phyloP scores from a whole-genome alignment of 1,140 invertebrate genomes.

The Drosophila melanica region DNA sequence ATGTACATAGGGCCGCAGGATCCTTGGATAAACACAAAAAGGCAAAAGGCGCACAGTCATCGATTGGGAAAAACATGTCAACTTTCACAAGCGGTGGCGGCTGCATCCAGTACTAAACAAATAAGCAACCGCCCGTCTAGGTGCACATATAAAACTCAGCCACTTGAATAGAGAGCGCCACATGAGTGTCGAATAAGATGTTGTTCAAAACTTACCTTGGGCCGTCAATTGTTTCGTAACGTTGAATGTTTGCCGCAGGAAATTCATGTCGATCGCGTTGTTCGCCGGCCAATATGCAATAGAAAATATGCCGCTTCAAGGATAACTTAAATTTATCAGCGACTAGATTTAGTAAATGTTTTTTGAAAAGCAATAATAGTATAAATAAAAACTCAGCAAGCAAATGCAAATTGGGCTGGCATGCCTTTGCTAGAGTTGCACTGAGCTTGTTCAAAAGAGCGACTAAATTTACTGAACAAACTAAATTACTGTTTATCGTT shows the following conservation, averaged over 20 bases:
- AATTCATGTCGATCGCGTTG: slow-evolving; percentile 64
- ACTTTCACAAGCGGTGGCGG: neutral
- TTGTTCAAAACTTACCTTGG: slow-evolving; percentile 54
- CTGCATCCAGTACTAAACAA: neutral
- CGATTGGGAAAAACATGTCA: slow-evolving; percentile 2
- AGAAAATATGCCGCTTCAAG: neutral
- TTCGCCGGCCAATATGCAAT: neutral
- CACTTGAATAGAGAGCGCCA: slow-evolving; percentile 3
- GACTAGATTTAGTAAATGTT: slow-evolving; percentile 10
- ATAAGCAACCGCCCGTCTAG: neutral
- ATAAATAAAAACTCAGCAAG: slow-evolving; percentile 4
- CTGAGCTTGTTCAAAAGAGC: too few species aligned
- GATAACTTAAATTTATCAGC: neutral
- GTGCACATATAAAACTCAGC: neutral
- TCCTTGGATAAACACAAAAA: slow-evolving; percentile 34
- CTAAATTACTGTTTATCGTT: too few species aligned
- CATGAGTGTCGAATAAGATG: neutral
- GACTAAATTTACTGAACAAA: too few species aligned
- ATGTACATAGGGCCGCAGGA: slow-evolving; percentile 2
- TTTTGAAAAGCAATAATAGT: slow-evolving; percentile 8
- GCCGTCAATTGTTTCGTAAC: slow-evolving; percentile 82
- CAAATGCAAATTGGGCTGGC: slow-evolving; percentile 11
- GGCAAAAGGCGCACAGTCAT: slow-evolving; percentile 48
- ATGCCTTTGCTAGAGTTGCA: slow-evolving; percentile 1
- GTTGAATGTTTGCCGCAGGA: slow-evolving; percentile 77